These are phyloP conservation scores for Pterobdella sp. DNA, from an alignment of 2,888 invertebrate species.

Conservation along the genomic window DNA sequence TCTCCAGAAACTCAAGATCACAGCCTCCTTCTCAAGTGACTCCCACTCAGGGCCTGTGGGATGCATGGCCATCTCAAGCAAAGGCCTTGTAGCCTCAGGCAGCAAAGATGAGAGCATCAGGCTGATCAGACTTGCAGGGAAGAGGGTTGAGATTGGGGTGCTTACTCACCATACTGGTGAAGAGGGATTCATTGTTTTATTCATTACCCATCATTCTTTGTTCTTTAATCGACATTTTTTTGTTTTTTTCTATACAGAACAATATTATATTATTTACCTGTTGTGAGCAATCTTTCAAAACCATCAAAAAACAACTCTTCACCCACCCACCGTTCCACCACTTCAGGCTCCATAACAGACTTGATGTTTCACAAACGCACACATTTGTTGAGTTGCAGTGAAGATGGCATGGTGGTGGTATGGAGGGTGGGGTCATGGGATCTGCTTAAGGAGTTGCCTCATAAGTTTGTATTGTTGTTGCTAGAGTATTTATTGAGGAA, in stretches of 20 bases:
- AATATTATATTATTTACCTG: too few relatives aligned
- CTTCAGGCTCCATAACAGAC: constrained; percentile 65
- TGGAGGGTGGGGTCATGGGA: constrained; percentile 78
- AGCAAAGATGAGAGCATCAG: constrained; percentile 81
- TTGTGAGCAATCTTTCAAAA: not conserved
- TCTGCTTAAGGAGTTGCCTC: constrained; percentile 65
- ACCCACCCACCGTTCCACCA: not conserved
- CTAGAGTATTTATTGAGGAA: too few relatives aligned
- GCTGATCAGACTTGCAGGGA: constrained; percentile 70
- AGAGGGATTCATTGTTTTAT: not conserved
- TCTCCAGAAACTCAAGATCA: constrained; percentile 57
- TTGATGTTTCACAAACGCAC: constrained; percentile 65
- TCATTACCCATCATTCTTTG: not conserved
- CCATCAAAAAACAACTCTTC: not conserved
- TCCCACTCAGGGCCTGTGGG: constrained; percentile 74
- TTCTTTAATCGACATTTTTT: not conserved
- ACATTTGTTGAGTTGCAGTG: constrained; percentile 73
- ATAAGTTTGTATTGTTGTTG: constrained; percentile 58
- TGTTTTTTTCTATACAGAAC: constrained; percentile 6
- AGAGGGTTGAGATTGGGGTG: constrained; percentile 69
- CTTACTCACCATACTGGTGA: constrained; percentile 70
- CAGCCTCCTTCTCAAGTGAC: constrained; percentile 77
- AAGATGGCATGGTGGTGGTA: constrained; percentile 74
- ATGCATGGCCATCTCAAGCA: constrained; percentile 63
- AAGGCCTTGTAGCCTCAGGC: constrained; percentile 68